These are phyloP conservation scores for Nemotelus nigrinus DNA, from an alignment of 2,888 invertebrate species.

Conservation along the genomic window DNA sequence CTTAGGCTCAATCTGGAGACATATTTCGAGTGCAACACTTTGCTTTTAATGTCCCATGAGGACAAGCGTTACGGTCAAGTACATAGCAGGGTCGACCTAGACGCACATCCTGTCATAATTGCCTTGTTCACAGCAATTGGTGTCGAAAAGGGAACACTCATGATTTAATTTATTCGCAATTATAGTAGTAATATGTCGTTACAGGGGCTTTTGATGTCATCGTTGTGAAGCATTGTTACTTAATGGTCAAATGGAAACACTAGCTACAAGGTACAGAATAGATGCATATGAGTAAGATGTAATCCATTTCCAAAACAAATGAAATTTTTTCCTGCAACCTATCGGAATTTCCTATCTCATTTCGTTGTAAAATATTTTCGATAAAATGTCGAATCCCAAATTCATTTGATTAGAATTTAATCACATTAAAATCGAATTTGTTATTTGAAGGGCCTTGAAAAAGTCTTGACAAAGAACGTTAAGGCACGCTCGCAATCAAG, in stretches of 20 bases:
- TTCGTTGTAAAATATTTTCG: too few species aligned
- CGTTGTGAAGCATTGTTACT: constrained; percentile 15
- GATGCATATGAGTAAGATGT: too few species aligned
- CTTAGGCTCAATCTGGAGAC: constrained; percentile 39
- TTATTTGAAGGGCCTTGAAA: too few species aligned
- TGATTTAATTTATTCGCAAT: constrained; percentile 47
- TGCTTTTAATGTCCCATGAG: not conserved
- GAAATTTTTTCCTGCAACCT: too few species aligned
- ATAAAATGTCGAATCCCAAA: too few species aligned
- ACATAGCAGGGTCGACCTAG: not conserved
- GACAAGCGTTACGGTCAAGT: not conserved
- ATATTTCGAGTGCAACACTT: constrained; percentile 6
- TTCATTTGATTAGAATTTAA: too few species aligned
- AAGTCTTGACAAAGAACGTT: not conserved
- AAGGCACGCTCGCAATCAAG: not conserved
- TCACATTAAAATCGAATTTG: too few species aligned
- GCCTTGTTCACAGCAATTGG: constrained; percentile 46
- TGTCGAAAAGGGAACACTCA: constrained; percentile 42
- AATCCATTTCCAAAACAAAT: too few species aligned
- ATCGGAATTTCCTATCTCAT: too few species aligned
- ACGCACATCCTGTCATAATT: constrained; percentile 41
- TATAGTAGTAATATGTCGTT: constrained; percentile 43
- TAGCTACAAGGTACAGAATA: too few species aligned
- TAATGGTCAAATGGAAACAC: not conserved
- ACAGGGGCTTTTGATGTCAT: constrained; percentile 41